A percentile compares a stretch with the other conserved stretches of the same genome.
Conservation (phyloP, 2,888 invertebrate genomes). For the Phengaris arion region DNA sequence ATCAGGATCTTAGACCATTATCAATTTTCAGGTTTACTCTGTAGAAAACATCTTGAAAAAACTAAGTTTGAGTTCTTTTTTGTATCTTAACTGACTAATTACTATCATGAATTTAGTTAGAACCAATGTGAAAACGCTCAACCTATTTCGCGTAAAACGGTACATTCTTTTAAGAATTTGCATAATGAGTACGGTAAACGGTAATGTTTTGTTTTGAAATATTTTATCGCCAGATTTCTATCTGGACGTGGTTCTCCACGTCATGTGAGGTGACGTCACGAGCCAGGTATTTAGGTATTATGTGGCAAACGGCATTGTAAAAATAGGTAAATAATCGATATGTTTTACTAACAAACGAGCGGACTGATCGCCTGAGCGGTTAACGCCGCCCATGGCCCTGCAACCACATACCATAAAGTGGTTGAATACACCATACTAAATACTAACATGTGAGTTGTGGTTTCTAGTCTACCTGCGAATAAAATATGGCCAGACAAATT, state of each 20-base stretch:
- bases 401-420: no score
- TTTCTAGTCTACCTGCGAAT: not conserved
- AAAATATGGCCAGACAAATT: constrained; percentile 1
- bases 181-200: not conserved
- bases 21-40: no score
- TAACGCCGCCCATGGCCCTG: not conserved
- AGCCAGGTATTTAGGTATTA: not conserved
- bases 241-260: no score
- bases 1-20: no score
- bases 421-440: no score
- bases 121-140: no score
- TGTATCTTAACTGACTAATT: no score
- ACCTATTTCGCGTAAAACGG: not conserved
- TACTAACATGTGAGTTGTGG: not conserved
- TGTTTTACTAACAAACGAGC: not conserved
- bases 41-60: no score
- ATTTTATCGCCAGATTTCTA: not conserved
- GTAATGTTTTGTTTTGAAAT: not conserved
- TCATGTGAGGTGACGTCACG: constrained; percentile 6
- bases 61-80: no score
- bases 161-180: not conserved
- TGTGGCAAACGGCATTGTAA: not conserved
- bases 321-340: no score
- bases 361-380: not conserved
- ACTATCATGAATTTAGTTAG: no score